Percentiles rank a stretch among this genome's conserved stretches.
These are phyloP conservation scores for Austrolebias charrua DNA, from an alignment of 2,797 vertebrate genomes.

Conservation along the genomic window DNA sequence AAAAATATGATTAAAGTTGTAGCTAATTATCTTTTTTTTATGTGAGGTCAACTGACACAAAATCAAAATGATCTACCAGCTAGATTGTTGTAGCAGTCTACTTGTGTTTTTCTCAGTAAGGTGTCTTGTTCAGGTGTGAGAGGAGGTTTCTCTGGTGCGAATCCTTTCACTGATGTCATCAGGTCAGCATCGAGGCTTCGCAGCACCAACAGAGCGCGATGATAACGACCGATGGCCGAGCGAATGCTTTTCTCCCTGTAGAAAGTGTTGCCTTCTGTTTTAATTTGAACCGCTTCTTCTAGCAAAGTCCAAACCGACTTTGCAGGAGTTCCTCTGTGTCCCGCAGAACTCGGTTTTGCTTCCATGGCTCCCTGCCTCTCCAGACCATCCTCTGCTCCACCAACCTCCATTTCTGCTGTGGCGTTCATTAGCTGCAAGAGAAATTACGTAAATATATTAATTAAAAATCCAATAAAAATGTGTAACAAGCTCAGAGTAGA, in stretches of 20 bases:
- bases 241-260: slow-evolving; percentile 84
- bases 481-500: background rate
- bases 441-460: background rate
- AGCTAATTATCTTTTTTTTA: too few relatives aligned
- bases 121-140: slow-evolving; percentile 79
- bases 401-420: slow-evolving; percentile 56
- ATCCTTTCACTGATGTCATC: slow-evolving; percentile 73
- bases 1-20: background rate
- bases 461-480: background rate
- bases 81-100: slow-evolving; percentile 92
- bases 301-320: slow-evolving; percentile 74
- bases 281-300: slow-evolving; percentile 80
- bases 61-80: slow-evolving; percentile 78
- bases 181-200: slow-evolving; percentile 83
- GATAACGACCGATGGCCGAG: slow-evolving; percentile 86
- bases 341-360: slow-evolving; percentile 18
- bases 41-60: background rate
- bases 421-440: slow-evolving; percentile 17
- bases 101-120: slow-evolving; percentile 80
- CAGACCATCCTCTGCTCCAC: slow-evolving; percentile 22
- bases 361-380: slow-evolving; percentile 31
- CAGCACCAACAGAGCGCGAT: slow-evolving; percentile 86
- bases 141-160: slow-evolving; percentile 71
- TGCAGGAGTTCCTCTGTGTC: slow-evolving; percentile 1
- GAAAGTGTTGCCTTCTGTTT: slow-evolving; percentile 84